Conservation (phyloP, 2,888 invertebrate species). For the Hymenopus coronatus region DNA sequence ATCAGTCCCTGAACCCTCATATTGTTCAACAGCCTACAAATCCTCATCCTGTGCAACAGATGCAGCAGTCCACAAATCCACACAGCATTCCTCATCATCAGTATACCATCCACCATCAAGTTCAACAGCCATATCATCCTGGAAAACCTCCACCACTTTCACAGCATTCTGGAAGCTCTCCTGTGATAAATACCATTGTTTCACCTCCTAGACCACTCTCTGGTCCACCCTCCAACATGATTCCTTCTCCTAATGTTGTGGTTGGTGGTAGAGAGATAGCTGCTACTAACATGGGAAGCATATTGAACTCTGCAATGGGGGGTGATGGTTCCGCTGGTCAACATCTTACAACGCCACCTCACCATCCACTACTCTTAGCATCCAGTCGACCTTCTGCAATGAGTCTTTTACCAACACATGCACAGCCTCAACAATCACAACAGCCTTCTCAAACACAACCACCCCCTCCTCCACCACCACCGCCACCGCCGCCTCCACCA, state of each 20-base stretch:
- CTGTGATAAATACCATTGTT: background rate
- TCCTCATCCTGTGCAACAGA: background rate
- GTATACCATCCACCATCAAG: slow-evolving; percentile 41
- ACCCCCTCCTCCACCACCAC: slow-evolving; percentile 32
- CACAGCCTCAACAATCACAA: background rate
- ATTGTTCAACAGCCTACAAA: slow-evolving; percentile 1
- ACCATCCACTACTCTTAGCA: background rate
- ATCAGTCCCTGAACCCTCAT: slow-evolving; percentile 2
- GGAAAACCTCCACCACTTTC: slow-evolving; percentile 9
- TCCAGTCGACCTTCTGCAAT: slow-evolving; percentile 29
- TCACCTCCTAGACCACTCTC: slow-evolving; percentile 22
- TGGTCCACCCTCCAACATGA: background rate
- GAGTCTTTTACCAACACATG: slow-evolving; percentile 27
- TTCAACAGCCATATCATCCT: slow-evolving; percentile 3
- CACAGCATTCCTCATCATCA: slow-evolving; percentile 35
- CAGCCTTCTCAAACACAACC: slow-evolving; percentile 35
- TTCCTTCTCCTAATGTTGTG: slow-evolving; percentile 32
- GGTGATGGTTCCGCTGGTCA: slow-evolving; percentile 10
- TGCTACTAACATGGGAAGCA: slow-evolving; percentile 23
- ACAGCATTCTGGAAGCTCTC: slow-evolving; percentile 10
- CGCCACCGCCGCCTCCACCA: slow-evolving; percentile 31
- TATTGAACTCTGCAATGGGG: slow-evolving; percentile 18
- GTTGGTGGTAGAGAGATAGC: slow-evolving; percentile 23
- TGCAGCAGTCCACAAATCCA: background rate
- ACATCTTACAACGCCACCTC: slow-evolving; percentile 31